phyloP scores from a whole-genome alignment of 2,888 invertebrate genomes.

The Trisateles emortualis region DNA sequence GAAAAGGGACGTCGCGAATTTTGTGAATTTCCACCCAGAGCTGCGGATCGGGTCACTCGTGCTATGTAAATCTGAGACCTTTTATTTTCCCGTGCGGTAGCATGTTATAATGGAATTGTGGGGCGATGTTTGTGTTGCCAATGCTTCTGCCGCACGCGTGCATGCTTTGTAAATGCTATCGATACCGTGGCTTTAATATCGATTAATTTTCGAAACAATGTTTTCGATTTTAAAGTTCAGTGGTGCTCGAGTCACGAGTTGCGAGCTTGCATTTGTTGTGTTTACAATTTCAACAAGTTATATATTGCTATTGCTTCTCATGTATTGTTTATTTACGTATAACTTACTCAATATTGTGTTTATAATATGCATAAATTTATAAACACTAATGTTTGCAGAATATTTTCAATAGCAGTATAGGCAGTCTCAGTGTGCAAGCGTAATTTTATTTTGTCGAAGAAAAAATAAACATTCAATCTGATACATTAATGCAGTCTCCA shows the following conservation, averaged over 20 bases:
- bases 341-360: constrained; percentile 30
- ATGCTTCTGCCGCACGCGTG: constrained; percentile 64
- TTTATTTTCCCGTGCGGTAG: constrained; percentile 70
- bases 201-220: constrained; percentile 69
- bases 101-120: constrained; percentile 72
- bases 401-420: constrained; percentile 26
- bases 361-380: constrained; percentile 17
- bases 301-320: constrained; percentile 45
- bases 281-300: constrained; percentile 58
- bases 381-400: constrained; percentile 7
- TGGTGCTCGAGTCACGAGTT: constrained; percentile 58
- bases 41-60: constrained; percentile 63
- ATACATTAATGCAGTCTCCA: constrained; percentile 79
- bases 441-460: constrained; percentile 56
- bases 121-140: constrained; percentile 62
- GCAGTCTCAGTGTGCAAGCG: constrained; percentile 37
- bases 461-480: constrained; percentile 72
- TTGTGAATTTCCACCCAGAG: constrained; percentile 54
- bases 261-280: constrained; percentile 50
- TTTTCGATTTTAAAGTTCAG: constrained; percentile 66
- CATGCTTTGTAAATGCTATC: constrained; percentile 57
- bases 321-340: constrained; percentile 51
- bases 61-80: constrained; percentile 76
- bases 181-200: constrained; percentile 53
- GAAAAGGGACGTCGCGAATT: constrained; percentile 66